A percentile compares a stretch with the other conserved stretches of the same genome.
These are phyloP conservation scores for Drosophila bifasciata DNA, from an alignment of 1,140 invertebrate genomes.

Conservation along the genomic window DNA sequence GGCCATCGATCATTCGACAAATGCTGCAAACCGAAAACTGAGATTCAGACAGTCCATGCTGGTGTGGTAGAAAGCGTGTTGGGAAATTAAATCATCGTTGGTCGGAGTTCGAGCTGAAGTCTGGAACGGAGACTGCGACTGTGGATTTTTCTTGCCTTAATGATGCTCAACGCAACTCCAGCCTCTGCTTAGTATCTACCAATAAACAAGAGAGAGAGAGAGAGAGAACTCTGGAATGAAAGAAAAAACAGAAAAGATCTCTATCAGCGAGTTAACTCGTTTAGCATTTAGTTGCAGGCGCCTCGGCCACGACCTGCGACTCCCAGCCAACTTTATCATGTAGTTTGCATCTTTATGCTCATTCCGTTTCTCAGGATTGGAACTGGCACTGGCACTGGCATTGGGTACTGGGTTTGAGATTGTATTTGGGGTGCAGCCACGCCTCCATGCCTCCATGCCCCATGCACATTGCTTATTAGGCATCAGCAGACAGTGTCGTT, in stretches of 20 bases:
- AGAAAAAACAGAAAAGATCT: constrained; percentile 65
- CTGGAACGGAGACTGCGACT: background rate
- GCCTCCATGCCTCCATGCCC: constrained; percentile 11
- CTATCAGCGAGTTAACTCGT: constrained; percentile 83
- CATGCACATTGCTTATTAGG: constrained; percentile 62
- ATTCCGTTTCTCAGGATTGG: constrained; percentile 66
- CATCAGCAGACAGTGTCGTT: constrained; percentile 81
- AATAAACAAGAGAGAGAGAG: constrained; percentile 18
- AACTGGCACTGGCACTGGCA: background rate
- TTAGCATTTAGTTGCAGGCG: constrained; percentile 83
- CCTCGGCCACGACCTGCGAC: constrained; percentile 36
- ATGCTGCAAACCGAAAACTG: constrained; percentile 12
- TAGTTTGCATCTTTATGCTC: constrained; percentile 70
- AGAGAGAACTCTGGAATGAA: constrained; percentile 6
- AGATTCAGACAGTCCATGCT: constrained; percentile 48
- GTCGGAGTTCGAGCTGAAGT: constrained; percentile 15
- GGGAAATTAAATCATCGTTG: constrained; percentile 83
- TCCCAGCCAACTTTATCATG: constrained; percentile 61
- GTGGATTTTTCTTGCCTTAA: constrained; percentile 54
- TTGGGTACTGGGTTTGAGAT: constrained; percentile 24
- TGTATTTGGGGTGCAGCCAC: constrained; percentile 9
- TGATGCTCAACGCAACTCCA: constrained; percentile 77
- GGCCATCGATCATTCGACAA: constrained; percentile 78
- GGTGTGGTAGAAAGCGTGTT: constrained; percentile 79
- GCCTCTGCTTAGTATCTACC: constrained; percentile 67